A percentile compares a stretch with the other conserved stretches of the same genome.
These are phyloP conservation scores for Harpegnathos saltator DNA, from an alignment of 1,140 invertebrate genomes.

Conservation along the genomic window DNA sequence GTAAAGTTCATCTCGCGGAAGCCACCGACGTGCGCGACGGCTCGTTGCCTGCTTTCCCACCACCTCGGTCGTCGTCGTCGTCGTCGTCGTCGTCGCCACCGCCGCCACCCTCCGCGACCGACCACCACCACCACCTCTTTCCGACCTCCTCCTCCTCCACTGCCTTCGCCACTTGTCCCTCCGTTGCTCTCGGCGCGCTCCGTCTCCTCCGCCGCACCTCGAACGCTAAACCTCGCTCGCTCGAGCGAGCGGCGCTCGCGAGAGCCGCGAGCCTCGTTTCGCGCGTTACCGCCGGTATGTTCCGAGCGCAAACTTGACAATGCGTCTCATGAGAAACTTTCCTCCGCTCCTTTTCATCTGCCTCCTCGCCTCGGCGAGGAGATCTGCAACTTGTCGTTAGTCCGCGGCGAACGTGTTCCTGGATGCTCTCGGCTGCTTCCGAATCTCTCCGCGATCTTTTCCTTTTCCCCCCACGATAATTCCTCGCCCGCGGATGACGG, in stretches of 20 bases:
- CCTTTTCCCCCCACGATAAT: too few relatives aligned
- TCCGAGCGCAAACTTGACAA: constrained; percentile 18
- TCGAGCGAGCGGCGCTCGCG: not conserved
- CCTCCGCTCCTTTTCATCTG: too few relatives aligned
- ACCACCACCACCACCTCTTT: not conserved
- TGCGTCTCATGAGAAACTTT: not conserved
- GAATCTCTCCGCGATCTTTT: too few relatives aligned
- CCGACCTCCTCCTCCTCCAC: not conserved
- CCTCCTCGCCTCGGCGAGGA: too few relatives aligned
- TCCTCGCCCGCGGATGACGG: too few relatives aligned
- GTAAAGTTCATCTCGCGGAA: constrained; percentile 38
- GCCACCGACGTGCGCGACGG: constrained; percentile 28
- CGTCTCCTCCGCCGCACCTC: constrained; percentile 32
- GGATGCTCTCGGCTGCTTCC: too few relatives aligned
- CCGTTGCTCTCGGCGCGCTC: constrained; percentile 26
- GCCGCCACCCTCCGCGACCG: not conserved
- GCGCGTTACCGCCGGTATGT: not conserved
- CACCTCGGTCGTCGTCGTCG: not conserved
- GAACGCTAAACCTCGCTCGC: constrained; percentile 8
- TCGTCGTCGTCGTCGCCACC: too few relatives aligned
- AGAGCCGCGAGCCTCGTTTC: constrained; percentile 17
- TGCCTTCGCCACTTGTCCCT: not conserved
- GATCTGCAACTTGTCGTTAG: too few relatives aligned
- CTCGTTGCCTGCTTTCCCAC: constrained; percentile 1
- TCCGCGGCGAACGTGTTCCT: too few relatives aligned